Evolutionary conservation across 1,140 invertebrate species (phyloP).

Genomic region (Drosophila truncata): DNA sequence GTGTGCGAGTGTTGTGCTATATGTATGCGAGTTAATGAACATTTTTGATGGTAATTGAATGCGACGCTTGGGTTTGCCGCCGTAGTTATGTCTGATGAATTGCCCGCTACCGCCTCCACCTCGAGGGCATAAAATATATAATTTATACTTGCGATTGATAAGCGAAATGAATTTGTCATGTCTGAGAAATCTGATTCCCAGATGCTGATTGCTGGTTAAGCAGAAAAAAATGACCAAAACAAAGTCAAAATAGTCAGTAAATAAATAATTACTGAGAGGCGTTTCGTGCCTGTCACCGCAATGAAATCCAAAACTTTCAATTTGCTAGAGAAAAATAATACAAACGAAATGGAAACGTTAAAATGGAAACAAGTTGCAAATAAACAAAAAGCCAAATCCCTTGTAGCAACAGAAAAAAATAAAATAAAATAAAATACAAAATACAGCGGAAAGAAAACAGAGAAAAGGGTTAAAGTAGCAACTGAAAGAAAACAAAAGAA

Average conservation of each 20-base stretch:
- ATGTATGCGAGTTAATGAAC: constrained; percentile 48
- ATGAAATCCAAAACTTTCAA: constrained; percentile 23
- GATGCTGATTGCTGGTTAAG: constrained; percentile 37
- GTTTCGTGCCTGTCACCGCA: constrained; percentile 34
- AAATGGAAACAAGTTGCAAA: constrained; percentile 41
- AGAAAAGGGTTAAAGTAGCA: constrained; percentile 29
- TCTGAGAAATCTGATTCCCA: constrained; percentile 24
- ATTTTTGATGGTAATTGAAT: constrained; percentile 60
- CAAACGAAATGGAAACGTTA: constrained; percentile 44
- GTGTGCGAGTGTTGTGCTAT: background rate
- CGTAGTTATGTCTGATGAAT: constrained; percentile 44
- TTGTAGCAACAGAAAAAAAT: constrained; percentile 9
- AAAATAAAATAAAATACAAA: background rate
- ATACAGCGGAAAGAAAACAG: constrained; percentile 1
- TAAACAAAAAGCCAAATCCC: constrained; percentile 46
- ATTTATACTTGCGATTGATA: constrained; percentile 41
- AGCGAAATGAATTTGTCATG: constrained; percentile 49
- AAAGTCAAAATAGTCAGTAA: constrained; percentile 9
- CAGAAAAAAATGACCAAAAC: background rate
- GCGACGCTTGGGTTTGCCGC: constrained; percentile 36
- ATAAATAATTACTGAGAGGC: constrained; percentile 34
- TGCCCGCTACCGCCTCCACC: constrained; percentile 3
- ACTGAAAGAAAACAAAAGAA: constrained; percentile 38
- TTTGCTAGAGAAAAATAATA: constrained; percentile 18
- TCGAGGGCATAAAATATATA: constrained; percentile 37